phyloP scores from a whole-genome alignment of 2,113 vertebrate genomes.

The Emydocephalus ijimae region DNA sequence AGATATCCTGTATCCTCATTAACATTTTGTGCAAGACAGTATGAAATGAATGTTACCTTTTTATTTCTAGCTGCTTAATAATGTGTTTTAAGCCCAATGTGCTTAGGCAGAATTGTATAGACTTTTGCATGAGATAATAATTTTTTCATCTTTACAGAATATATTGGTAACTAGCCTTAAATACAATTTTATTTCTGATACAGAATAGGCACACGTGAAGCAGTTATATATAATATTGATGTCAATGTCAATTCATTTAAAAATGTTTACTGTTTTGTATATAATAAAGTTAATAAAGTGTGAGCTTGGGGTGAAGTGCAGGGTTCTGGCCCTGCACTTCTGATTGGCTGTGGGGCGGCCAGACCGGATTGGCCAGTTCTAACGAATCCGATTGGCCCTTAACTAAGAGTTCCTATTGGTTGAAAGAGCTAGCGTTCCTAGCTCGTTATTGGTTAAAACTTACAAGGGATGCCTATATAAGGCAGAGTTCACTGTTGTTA shows the following conservation, averaged over 20 bases:
- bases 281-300: too few species aligned
- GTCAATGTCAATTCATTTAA: constrained; percentile 37
- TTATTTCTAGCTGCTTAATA: background rate
- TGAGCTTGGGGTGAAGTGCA: too few species aligned
- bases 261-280: too few species aligned
- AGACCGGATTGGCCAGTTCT: too few species aligned
- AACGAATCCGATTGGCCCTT: too few species aligned
- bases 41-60: background rate
- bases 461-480: too few species aligned
- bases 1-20: background rate
- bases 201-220: background rate
- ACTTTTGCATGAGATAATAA: constrained; percentile 13
- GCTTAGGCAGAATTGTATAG: background rate
- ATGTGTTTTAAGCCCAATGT: background rate
- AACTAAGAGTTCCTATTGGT: too few species aligned
- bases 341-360: too few species aligned
- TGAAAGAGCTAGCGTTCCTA: too few species aligned
- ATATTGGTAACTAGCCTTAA: constrained; percentile 8
- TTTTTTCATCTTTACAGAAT: constrained; percentile 24
- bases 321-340: too few species aligned
- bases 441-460: too few species aligned
- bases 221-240: constrained; percentile 33
- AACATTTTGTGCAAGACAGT: constrained; percentile 8
- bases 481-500: too few species aligned
- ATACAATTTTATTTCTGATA: constrained; percentile 7